These are phyloP conservation scores for Emydocephalus ijimae DNA, from an alignment of 2,113 vertebrate genomes.

Conservation along the genomic window DNA sequence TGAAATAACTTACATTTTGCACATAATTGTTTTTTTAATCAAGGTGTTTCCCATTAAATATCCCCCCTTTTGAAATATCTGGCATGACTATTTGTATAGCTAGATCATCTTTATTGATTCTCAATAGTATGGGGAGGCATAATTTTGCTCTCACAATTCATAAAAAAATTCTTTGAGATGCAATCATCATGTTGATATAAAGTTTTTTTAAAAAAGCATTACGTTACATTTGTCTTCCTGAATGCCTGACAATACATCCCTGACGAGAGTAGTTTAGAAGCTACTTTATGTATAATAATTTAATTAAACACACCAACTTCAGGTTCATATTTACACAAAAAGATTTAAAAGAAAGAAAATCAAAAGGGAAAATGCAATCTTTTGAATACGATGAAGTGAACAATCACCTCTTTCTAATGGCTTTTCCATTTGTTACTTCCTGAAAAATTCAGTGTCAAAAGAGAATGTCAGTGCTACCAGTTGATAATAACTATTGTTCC, in stretches of 20 bases:
- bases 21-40: background rate
- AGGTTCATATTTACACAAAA: background rate
- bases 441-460: constrained; percentile 23
- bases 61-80: background rate
- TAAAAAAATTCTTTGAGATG: background rate
- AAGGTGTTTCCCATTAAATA: background rate
- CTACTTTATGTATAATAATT: constrained; percentile 6
- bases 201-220: background rate
- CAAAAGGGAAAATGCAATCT: background rate
- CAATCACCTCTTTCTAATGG: constrained; percentile 8
- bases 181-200: background rate
- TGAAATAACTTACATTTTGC: background rate
- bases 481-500: background rate
- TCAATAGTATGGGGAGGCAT: background rate
- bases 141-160: background rate
- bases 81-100: background rate
- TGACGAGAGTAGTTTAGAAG: background rate
- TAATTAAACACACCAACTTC: background rate
- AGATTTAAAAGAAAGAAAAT: constrained; percentile 8
- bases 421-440: constrained; percentile 3
- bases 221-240: background rate
- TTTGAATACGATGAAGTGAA: background rate
- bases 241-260: background rate
- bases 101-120: background rate
- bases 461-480: background rate